These are phyloP conservation scores for Calcarius lapponicus DNA, from an alignment of 2,797 vertebrate genomes.

Conservation along the genomic window DNA sequence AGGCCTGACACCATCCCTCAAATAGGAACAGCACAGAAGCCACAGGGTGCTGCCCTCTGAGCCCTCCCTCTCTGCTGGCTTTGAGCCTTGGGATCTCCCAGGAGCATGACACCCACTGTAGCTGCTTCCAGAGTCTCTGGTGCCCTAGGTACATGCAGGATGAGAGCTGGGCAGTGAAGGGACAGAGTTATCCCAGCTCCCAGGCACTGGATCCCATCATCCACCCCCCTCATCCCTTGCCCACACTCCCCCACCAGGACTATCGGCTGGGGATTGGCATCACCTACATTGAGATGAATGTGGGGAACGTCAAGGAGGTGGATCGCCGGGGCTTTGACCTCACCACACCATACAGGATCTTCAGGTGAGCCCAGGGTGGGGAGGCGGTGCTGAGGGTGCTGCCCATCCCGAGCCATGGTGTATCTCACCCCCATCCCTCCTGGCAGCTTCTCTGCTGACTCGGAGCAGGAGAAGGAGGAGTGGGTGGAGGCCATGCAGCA, in stretches of 20 bases:
- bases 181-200: not conserved
- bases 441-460: slow-evolving; percentile 88
- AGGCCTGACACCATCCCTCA: not conserved
- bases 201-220: not conserved
- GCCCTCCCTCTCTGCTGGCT: not conserved
- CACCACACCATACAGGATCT: slow-evolving; percentile 91
- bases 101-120: not conserved
- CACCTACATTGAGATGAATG: slow-evolving; percentile 94
- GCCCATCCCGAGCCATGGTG: too few species aligned
- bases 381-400: not conserved
- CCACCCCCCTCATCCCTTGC: too few species aligned
- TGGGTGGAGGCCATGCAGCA: slow-evolving; percentile 91
- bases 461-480: slow-evolving; percentile 85
- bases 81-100: not conserved
- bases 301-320: slow-evolving; percentile 90
- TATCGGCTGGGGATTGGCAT: slow-evolving; percentile 88
- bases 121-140: not conserved
- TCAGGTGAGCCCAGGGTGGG: slow-evolving; percentile 79
- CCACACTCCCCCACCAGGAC: slow-evolving; percentile 76
- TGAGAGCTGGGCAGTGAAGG: not conserved
- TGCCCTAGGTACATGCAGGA: not conserved
- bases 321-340: slow-evolving; percentile 90
- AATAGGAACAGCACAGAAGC: not conserved
- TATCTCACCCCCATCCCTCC: not conserved
- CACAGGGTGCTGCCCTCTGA: not conserved